Percentiles rank a stretch among this genome's conserved stretches.
Conservation (phyloP, 2,888 invertebrate genomes). For the Diogma glabrata region DNA sequence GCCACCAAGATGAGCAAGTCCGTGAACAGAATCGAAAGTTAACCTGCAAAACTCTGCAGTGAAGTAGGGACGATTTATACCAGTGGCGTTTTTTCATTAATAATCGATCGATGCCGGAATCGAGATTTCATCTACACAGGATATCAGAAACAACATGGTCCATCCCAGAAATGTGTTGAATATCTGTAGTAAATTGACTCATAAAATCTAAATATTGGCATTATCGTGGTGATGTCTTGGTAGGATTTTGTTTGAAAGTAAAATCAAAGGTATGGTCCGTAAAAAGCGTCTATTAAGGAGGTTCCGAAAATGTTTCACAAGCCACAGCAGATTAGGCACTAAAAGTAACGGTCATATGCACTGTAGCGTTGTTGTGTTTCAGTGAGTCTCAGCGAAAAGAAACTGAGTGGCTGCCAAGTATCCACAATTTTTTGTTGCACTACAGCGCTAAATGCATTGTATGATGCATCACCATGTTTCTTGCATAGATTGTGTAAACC, state of each 20-base stretch:
- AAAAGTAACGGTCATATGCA: conserved; percentile 29
- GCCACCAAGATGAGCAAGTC: not conserved
- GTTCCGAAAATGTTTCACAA: conserved; percentile 27
- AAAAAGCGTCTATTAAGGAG: conserved; percentile 27
- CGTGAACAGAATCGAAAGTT: not conserved
- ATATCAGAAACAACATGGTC: not conserved
- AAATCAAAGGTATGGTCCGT: conserved; percentile 27
- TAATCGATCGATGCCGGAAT: not conserved
- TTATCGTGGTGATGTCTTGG: conserved; percentile 27
- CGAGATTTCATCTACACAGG: not conserved
- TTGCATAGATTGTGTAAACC: conserved; percentile 7
- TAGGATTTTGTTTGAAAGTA: conserved; percentile 23
- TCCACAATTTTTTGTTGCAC: conserved; percentile 22
- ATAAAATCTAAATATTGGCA: conserved; percentile 21
- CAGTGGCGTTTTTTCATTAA: not conserved
- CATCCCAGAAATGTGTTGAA: conserved; percentile 8
- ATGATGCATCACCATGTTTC: conserved; percentile 23
- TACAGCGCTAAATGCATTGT: conserved; percentile 13
- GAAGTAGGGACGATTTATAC: not conserved
- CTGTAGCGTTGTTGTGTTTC: conserved; percentile 25
- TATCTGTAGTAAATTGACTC: conserved; percentile 13
- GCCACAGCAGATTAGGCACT: conserved; percentile 28
- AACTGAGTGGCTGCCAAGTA: conserved; percentile 28
- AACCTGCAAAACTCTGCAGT: too few relatives aligned
- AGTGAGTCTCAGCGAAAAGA: conserved; percentile 26